Evolutionary conservation across 2,113 vertebrate species (phyloP).

Genomic region (Podarcis muralis): DNA sequence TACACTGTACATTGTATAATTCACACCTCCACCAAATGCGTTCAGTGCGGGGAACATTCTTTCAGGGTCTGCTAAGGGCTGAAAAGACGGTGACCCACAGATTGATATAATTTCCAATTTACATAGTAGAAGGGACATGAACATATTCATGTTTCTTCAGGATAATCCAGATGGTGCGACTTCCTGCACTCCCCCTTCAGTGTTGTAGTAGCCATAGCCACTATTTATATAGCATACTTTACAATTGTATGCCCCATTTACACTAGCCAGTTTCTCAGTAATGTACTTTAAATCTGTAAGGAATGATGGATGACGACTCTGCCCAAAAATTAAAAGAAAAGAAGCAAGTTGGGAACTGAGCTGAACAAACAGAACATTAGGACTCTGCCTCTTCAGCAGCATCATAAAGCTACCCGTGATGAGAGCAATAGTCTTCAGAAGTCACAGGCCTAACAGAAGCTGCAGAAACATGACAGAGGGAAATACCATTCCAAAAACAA

Average conservation of each 20-base stretch:
- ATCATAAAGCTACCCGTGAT: too few relatives aligned
- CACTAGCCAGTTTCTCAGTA: too few relatives aligned
- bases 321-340: background rate
- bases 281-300: too few relatives aligned
- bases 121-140: background rate
- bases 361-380: background rate
- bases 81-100: background rate
- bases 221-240: too few relatives aligned
- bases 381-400: background rate
- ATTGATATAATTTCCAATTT: background rate
- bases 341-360: background rate
- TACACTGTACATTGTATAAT: background rate
- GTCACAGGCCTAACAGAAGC: too few relatives aligned
- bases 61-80: background rate
- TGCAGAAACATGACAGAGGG: too few relatives aligned
- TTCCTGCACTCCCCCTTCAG: background rate
- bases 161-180: background rate
- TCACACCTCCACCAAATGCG: conserved; percentile 12
- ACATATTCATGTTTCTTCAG: background rate
- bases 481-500: too few relatives aligned
- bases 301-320: background rate
- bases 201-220: background rate
- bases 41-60: background rate
- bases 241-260: too few relatives aligned
- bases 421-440: too few relatives aligned